Evolutionary conservation across 64 coral and sea anemone species (phyloP), one percentile per base, ranked within the genome.

Genomic region (Porites australiensis): DNA sequence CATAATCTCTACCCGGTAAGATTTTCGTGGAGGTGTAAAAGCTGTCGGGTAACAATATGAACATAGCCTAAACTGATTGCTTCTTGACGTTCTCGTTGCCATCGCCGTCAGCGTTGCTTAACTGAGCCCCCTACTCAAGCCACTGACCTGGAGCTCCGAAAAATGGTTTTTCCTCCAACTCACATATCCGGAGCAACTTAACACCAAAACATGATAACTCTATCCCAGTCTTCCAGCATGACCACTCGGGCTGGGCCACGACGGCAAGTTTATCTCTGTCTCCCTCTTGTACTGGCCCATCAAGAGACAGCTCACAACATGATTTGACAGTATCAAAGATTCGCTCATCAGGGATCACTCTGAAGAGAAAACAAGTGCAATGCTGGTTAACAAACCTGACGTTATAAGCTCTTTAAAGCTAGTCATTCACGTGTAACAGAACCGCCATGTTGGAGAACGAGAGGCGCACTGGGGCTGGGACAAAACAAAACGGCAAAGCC

Each of bases 171-270:
- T 91, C 94, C 65, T 96, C 87, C 70, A 99, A 64, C 54, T 99
- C 94, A 86, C 97, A 94, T 72, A 99, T 93, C 46, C 97, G 88
- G n/a, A 99, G 83, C 78, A 99, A 75, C 83, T 99, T 99, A 13
- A 99, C 91, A 13, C 97, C 97, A 89, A 90, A 99, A 65, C 97
- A 99, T 27, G 97, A 94, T 60, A 99, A 45, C 50, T 99, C 97
- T 37, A 99, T 70, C 4, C 97, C 97, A 82, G 94, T 96, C 88
- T 99, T 99, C 97, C 97, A 99, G 64, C 97, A 99, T 16, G 97
- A 96, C 97, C 94, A 99, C 74, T 99, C 97, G 4, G 94, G 94
- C 22, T 94, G 94, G 4, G 94, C 71, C 37, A 94, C 91, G 16
- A 78, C 91, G 14, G 88, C 83, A 7, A 93, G 59, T 79, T 94